Base-by-base conservation (phyloP, 2,797 vertebrate genomes). In the Semaprochilodus insignis region DNA sequence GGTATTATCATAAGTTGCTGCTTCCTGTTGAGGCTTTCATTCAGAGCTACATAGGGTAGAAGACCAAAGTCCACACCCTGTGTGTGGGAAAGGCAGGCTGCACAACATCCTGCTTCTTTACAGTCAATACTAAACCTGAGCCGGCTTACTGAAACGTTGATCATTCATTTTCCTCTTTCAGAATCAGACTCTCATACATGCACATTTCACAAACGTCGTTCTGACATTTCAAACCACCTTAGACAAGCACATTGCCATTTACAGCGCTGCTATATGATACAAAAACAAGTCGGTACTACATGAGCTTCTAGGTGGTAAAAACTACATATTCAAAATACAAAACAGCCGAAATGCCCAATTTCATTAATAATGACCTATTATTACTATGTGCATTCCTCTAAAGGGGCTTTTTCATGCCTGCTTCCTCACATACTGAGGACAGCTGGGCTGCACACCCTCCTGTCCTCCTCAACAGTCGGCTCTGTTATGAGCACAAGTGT, bases 31-130 rank as follows among this genome's bases (percentile, higher is more conserved):
- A 31, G 60, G 36, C 16, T 66, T 83, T 51, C 40, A 34, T 21
- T 52, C 25, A n/a, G 40, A 62, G 25, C 10, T 52, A 31, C 8
- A 31, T 21, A 52, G 3, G 6, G 62, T 25, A 34, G 62, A n/a
- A 83, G 13, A 36, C n/a, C 36, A 78, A 63, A 73, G 69, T 74
- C 65, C 60, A 78, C 80, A 77, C 65, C 76, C 51, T 34, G 62
- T 31, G n/a, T 60, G 36, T 48, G 36, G 40, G 36, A 31, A 66
- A 66, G 40, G 51, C 17, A 74, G 10, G 16, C 52, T 21, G 14
- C 11, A 23, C 55, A 54, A 76, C 40, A 62, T 8, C 14, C 51
- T 23, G 40, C 21, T 75, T 34, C 59, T 15, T 70, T n/a, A 54
- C 48, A 67, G 76, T 34, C 63, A 34, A 55, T 23, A 17, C 13